These are phyloP conservation scores for Neuroterus valhalla DNA, from an alignment of 1,140 invertebrate species.

Conservation along the genomic window DNA sequence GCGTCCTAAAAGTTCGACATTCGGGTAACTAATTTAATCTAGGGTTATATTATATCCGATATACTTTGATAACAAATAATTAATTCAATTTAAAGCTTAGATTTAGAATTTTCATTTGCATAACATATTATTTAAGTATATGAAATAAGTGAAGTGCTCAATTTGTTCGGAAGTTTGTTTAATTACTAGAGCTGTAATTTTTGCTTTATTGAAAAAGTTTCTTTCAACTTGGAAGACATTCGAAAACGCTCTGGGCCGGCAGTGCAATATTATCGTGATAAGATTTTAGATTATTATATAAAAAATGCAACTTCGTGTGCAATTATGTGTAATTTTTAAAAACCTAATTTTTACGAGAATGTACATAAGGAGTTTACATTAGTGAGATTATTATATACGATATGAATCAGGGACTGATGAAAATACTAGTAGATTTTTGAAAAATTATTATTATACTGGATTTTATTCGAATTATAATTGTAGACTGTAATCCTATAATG, in stretches of 20 bases:
- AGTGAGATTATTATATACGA: no score
- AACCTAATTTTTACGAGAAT: constrained; percentile 20
- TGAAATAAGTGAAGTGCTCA: constrained; percentile 30
- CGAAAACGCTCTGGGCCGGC: constrained; percentile 49
- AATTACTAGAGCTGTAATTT: not conserved
- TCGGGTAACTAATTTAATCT: constrained; percentile 56
- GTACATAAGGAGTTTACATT: not conserved
- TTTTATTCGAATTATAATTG: not conserved
- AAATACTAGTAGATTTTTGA: no score
- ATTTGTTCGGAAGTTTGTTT: constrained; percentile 29
- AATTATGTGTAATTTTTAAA: constrained; percentile 26
- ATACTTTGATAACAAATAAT: no score
- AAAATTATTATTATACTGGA: not conserved
- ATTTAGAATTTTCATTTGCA: not conserved
- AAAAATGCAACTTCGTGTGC: constrained; percentile 6
- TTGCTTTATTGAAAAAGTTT: no score
- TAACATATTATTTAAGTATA: constrained; percentile 24
- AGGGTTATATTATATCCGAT: constrained; percentile 17
- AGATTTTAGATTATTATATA: constrained; percentile 14
- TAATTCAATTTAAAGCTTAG: no score
- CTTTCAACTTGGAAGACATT: constrained; percentile 1
- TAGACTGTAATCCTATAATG: no score
- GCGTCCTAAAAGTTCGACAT: constrained; percentile 57
- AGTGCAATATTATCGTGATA: constrained; percentile 59
- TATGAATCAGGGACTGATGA: no score